Conservation (phyloP, 2,797 vertebrate genomes). For the Hydrolagus colliei region DNA sequence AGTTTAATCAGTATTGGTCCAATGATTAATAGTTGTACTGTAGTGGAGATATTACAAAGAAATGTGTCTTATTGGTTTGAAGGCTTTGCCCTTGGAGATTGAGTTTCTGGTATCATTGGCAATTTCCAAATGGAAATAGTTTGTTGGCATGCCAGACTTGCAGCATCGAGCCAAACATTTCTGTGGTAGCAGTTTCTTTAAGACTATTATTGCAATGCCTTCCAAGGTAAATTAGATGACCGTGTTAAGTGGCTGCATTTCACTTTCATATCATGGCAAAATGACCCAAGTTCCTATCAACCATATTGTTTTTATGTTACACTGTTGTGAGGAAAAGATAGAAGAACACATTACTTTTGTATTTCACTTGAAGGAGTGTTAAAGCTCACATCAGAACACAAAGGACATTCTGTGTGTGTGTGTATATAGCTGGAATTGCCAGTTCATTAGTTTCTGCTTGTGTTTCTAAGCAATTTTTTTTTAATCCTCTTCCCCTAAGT, state of each 20-base stretch:
- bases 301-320: not conserved
- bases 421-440: not conserved
- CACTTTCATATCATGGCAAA: not conserved
- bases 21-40: not conserved
- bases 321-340: not conserved
- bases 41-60: not conserved
- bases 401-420: not conserved
- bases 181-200: constrained; percentile 6
- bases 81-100: constrained; percentile 5
- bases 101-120: constrained; percentile 25
- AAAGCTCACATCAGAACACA: not conserved
- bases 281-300: not conserved
- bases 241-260: not conserved
- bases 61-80: constrained; percentile 2
- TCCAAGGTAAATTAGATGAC: constrained; percentile 1
- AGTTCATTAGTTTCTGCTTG: not conserved
- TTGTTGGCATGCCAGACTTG: constrained; percentile 4
- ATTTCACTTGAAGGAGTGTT: not conserved
- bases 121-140: constrained; percentile 11
- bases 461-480: not conserved
- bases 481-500: not conserved
- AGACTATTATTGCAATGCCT: not conserved
- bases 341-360: not conserved
- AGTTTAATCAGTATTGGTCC: not conserved
- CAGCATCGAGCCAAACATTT: constrained; percentile 2